phyloP scores from a whole-genome alignment of 1,140 invertebrate genomes.

The Procambarus virginalis region DNA sequence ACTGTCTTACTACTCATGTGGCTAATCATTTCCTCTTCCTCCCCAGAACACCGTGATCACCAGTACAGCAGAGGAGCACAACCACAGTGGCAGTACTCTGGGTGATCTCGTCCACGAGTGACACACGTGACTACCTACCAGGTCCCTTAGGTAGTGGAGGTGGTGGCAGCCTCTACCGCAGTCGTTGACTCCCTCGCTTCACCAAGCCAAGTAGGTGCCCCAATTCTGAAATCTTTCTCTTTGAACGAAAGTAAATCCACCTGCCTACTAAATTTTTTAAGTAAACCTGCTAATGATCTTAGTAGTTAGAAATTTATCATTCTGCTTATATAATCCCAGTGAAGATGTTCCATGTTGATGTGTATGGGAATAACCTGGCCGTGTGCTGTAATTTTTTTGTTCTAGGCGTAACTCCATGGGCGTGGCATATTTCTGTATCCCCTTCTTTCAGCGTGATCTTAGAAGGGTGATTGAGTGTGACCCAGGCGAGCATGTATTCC shows the following conservation, averaged over 20 bases:
- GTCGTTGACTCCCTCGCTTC: neutral
- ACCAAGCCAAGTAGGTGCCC: neutral
- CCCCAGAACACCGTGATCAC: neutral
- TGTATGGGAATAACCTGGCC: neutral
- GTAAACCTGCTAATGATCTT: neutral
- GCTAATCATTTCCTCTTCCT: neutral
- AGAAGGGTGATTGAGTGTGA: neutral
- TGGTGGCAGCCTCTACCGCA: too few species aligned
- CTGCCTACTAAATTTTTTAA: neutral
- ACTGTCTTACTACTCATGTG: too few species aligned
- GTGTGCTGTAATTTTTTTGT: neutral
- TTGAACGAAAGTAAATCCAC: too few species aligned
- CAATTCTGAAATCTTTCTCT: neutral
- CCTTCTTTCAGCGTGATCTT: conserved; percentile 4
- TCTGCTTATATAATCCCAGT: neutral
- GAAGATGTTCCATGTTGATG: neutral
- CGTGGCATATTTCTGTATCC: neutral
- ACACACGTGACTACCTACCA: too few species aligned
- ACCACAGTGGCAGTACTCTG: too few species aligned
- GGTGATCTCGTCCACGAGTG: too few species aligned
- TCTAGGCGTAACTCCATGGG: neutral
- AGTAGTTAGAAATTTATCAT: neutral
- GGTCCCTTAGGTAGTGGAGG: too few species aligned
- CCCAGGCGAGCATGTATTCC: conserved; percentile 2
- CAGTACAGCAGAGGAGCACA: neutral